Evolutionary conservation across 2,888 invertebrate species (phyloP).

Genomic region (Cheilosia soror): DNA sequence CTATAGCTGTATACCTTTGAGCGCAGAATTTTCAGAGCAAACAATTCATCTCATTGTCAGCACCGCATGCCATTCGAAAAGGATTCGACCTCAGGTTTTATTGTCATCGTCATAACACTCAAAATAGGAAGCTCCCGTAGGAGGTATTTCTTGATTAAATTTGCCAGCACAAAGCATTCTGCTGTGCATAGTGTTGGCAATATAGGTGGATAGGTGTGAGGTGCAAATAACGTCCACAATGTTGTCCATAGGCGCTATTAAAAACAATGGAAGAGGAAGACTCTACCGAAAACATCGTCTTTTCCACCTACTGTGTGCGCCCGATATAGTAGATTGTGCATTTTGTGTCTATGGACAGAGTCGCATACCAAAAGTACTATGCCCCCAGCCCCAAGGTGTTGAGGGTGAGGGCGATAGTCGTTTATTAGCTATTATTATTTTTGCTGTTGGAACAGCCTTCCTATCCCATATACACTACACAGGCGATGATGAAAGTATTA

Average conservation of each 20-base stretch:
- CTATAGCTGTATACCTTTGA: slow-evolving; percentile 16
- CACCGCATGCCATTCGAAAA: slow-evolving; percentile 37
- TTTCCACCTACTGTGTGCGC: too few species aligned
- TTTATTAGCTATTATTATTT: slow-evolving; percentile 43
- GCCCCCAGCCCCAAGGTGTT: not conserved
- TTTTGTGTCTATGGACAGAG: too few species aligned
- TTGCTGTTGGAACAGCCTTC: not conserved
- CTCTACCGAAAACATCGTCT: not conserved
- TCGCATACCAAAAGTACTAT: too few species aligned
- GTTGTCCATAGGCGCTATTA: not conserved
- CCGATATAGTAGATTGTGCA: too few species aligned
- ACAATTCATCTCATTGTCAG: slow-evolving; percentile 57
- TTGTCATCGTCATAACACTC: slow-evolving; percentile 54
- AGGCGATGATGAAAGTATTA: slow-evolving; percentile 42
- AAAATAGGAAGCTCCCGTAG: slow-evolving; percentile 44
- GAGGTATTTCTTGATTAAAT: slow-evolving; percentile 71
- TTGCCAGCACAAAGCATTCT: slow-evolving; percentile 53
- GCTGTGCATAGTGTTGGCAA: slow-evolving; percentile 4
- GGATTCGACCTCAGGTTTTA: slow-evolving; percentile 53
- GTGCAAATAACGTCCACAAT: not conserved
- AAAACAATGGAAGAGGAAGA: slow-evolving; percentile 21
- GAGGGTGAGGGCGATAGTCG: not conserved
- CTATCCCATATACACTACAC: not conserved
- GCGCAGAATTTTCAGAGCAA: slow-evolving; percentile 26
- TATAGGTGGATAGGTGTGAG: slow-evolving; percentile 2